Evolutionary conservation across 1,140 invertebrate species (phyloP), one percentile per base, ranked within the genome.

Genomic region (Dreissena polymorpha): DNA sequence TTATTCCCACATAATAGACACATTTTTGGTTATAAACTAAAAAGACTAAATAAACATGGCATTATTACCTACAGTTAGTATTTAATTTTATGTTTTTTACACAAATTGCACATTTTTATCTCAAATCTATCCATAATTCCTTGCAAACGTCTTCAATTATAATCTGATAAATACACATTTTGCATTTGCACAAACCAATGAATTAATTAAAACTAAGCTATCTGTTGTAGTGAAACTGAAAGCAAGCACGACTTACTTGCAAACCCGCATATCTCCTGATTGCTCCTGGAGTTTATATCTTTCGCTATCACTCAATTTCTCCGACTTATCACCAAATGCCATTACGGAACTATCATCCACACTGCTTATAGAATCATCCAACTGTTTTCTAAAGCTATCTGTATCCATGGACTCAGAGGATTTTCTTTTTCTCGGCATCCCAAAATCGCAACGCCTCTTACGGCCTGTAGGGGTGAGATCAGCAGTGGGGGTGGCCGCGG

Each of bases 201-300:
- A n/a, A n/a, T n/a, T n/a, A n/a, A n/a, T n/a, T n/a, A n/a, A n/a
- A n/a, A n/a, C n/a, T n/a, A n/a, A n/a, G n/a, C n/a, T n/a, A n/a
- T n/a, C n/a, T n/a, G n/a, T n/a, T n/a, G n/a, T n/a, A n/a, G n/a
- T n/a, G n/a, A n/a, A n/a, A n/a, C n/a, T n/a, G n/a, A n/a, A n/a
- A n/a, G n/a, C n/a, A n/a, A n/a, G n/a, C n/a, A n/a, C 25, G 21
- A 10, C 21, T 83, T 85, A 91, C 90, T 84, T 90, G 89, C 90
- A 91, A 10, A 86, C 81, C 57, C 77, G 84, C 86, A 90, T 86
- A 75, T 88, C 88, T 23, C 85, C 83, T 3, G 88, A 88, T 76
- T 86, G 87, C 63, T 86, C 83, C 14, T 64, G 74, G 27, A 74
- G 29, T 53, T 71, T 83, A 76, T 72, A 27, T 25, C 67, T 86